Conservation (phyloP, 2,797 vertebrate genomes). For the Cephalopachus bancanus region DNA sequence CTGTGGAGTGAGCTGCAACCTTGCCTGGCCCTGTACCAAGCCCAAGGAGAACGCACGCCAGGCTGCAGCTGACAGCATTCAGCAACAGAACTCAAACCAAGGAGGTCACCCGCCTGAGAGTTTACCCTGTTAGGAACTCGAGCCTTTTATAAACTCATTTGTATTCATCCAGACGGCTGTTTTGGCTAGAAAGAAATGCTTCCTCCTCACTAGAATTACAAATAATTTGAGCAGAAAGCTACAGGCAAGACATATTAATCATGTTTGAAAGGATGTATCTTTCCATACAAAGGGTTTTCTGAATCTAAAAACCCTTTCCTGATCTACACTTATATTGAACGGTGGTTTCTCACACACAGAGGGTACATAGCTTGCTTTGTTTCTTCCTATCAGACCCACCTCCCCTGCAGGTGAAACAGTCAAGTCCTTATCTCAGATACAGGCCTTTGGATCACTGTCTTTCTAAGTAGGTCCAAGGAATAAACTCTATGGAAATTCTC, state of each 20-base stretch:
- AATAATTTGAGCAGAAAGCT: slow-evolving; percentile 86
- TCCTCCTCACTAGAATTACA: slow-evolving; percentile 83
- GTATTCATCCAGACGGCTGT: slow-evolving; percentile 84
- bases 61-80: fast-evolving
- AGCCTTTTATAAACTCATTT: slow-evolving; percentile 66
- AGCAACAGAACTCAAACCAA: background rate
- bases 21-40: background rate
- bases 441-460: background rate
- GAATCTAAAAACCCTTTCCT: background rate
- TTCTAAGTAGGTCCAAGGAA: background rate
- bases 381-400: background rate
- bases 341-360: background rate
- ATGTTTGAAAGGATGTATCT: slow-evolving; percentile 80
- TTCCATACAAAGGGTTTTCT: background rate
- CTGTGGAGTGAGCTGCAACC: background rate
- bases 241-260: slow-evolving; percentile 86
- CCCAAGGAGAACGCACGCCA: background rate
- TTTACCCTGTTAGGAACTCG: background rate
- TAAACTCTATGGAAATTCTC: background rate
- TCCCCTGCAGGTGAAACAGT: background rate
- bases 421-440: fast-evolving
- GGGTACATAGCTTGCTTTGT: fast-evolving
- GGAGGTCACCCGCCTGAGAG: background rate
- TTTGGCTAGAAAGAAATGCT: slow-evolving; percentile 84
- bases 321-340: no score